These are phyloP conservation scores for Ophiothrix spiculata DNA, from an alignment of 35 echinoderm and acorn worm species.

Conservation along the genomic window DNA sequence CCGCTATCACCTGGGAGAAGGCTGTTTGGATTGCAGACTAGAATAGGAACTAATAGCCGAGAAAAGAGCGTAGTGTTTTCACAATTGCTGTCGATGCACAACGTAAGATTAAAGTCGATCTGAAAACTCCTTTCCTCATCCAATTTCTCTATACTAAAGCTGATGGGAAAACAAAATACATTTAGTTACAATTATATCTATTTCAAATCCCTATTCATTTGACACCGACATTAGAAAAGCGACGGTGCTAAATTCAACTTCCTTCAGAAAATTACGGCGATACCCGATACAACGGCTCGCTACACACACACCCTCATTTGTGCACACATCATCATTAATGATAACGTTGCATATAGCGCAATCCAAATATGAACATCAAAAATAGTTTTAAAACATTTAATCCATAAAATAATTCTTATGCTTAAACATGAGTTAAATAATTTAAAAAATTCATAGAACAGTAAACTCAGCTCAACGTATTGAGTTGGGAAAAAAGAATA, in stretches of 20 bases:
- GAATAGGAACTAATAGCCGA: background rate
- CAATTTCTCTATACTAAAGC: background rate
- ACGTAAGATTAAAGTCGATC: background rate
- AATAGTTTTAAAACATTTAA: too few relatives aligned
- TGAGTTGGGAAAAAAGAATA: too few relatives aligned
- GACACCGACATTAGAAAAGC: too few relatives aligned
- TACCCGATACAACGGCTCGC: background rate
- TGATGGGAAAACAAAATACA: background rate
- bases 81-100: background rate
- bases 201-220: background rate
- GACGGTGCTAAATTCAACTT: too few relatives aligned
- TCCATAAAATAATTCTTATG: background rate
- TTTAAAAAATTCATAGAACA: too few relatives aligned
- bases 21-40: slow-evolving; percentile 7
- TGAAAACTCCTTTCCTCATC: background rate
- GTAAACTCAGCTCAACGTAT: too few relatives aligned
- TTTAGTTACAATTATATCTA: background rate
- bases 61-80: background rate
- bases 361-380: too few relatives aligned
- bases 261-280: background rate
- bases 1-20: slow-evolving; percentile 8
- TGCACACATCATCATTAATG: background rate
- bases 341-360: background rate
- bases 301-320: background rate
- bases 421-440: background rate